Percentiles rank a stretch among this genome's conserved stretches.
Conservation (phyloP, 92 coral and sea anemone genomes). For the Zoanthus sociatus region DNA sequence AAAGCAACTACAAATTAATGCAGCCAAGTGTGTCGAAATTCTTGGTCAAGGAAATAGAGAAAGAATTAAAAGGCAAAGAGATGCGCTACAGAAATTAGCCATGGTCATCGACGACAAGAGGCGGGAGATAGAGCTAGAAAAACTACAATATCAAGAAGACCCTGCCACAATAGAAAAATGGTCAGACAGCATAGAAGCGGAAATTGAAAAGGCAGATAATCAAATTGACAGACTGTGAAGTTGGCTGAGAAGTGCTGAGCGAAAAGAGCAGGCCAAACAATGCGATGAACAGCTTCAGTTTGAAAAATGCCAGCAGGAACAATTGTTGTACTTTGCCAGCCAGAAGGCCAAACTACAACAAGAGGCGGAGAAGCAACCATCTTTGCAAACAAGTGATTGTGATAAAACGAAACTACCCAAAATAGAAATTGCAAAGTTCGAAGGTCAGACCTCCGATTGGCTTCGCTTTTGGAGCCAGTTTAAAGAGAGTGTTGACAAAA, state of each 20-base stretch:
- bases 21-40: constrained; percentile 7
- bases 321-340: constrained; percentile 8
- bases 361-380: background rate
- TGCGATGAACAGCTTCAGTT: background rate
- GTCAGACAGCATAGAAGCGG: background rate
- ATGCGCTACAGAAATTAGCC: background rate
- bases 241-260: background rate
- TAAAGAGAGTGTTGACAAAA: constrained; percentile 12
- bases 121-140: background rate
- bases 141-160: background rate
- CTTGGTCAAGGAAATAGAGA: constrained; percentile 1
- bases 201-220: constrained; percentile 1
- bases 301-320: constrained; percentile 9
- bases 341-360: constrained; percentile 16
- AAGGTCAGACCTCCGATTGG: constrained; percentile 29
- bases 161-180: background rate
- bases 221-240: constrained; percentile 8
- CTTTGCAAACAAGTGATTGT: background rate
- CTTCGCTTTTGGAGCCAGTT: constrained; percentile 18
- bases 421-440: constrained; percentile 17
- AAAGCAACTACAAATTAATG: constrained; percentile 20
- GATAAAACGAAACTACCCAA: background rate
- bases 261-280: background rate
- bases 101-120: background rate
- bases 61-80: background rate